Conservation (phyloP, 2,888 invertebrate species). For the Dryococelus australis region DNA sequence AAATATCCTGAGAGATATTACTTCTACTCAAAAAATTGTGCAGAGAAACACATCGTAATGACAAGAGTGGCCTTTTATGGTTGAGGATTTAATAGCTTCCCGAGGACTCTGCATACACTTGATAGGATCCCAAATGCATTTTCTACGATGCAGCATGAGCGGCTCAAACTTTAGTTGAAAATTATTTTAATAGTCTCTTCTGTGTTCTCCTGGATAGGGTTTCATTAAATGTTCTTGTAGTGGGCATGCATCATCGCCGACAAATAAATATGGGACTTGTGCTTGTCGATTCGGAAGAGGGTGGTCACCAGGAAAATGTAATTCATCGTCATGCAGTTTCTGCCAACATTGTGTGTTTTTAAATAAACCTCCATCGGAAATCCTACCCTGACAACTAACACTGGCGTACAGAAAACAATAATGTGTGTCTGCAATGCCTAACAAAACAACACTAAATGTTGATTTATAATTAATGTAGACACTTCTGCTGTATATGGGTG, state of each 20-base stretch:
- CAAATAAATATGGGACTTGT: background rate
- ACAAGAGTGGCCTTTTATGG: background rate
- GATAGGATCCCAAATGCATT: background rate
- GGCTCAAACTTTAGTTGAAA: background rate
- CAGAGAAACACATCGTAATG: no score
- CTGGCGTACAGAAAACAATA: constrained; percentile 52
- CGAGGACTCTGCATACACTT: background rate
- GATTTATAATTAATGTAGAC: constrained; percentile 50
- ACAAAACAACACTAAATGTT: constrained; percentile 49
- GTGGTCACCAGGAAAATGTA: background rate
- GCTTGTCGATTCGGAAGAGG: background rate
- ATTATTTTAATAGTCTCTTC: background rate
- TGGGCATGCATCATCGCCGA: background rate
- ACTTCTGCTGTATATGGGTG: constrained; percentile 49
- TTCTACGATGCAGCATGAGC: background rate
- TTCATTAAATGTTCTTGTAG: background rate
- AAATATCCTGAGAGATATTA: no score
- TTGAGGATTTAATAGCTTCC: background rate
- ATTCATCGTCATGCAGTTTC: background rate
- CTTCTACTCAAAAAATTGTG: no score
- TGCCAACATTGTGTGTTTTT: constrained; percentile 25
- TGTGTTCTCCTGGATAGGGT: background rate
- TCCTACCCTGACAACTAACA: constrained; percentile 50
- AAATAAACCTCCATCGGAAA: constrained; percentile 49
- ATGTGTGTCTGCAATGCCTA: constrained; percentile 50